Percentiles rank a stretch among this genome's conserved stretches.
Conservation (phyloP, 1,140 invertebrate species). For the Nomia melanderi region DNA sequence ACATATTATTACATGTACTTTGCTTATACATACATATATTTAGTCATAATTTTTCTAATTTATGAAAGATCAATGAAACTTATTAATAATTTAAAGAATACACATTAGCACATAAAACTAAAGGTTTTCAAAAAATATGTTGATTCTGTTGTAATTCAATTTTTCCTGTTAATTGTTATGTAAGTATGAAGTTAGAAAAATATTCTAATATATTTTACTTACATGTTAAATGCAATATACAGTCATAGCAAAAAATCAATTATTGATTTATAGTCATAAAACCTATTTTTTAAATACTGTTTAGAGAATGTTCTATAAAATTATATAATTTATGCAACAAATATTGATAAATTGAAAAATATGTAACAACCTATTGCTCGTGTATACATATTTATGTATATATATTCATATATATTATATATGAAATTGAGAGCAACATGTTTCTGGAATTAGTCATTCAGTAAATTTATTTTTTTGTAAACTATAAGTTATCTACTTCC, state of each 20-base stretch:
- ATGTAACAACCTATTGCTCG: not conserved
- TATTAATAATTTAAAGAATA: not conserved
- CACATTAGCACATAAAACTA: not conserved
- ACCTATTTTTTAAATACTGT: not conserved
- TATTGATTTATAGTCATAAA: not conserved
- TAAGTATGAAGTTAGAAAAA: too few relatives aligned
- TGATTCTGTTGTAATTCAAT: not conserved
- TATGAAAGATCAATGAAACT: not conserved
- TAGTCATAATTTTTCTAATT: too few relatives aligned
- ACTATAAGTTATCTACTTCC: slow-evolving; percentile 70
- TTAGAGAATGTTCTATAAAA: not conserved
- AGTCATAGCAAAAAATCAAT: not conserved
- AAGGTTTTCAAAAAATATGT: not conserved
- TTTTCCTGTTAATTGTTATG: too few relatives aligned
- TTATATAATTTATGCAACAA: not conserved
- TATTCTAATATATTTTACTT: too few relatives aligned
- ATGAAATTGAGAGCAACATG: not conserved
- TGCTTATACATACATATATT: too few relatives aligned
- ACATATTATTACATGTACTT: too few relatives aligned
- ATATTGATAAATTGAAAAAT: not conserved
- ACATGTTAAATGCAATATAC: too few relatives aligned
- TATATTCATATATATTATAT: not conserved
- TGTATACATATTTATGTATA: not conserved
- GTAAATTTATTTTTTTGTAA: not conserved
- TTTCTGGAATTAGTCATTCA: not conserved